Evolutionary conservation across 2,888 invertebrate genomes (phyloP), one percentile per base, ranked within the genome.

Genomic region (Microctonus hyperodae): DNA sequence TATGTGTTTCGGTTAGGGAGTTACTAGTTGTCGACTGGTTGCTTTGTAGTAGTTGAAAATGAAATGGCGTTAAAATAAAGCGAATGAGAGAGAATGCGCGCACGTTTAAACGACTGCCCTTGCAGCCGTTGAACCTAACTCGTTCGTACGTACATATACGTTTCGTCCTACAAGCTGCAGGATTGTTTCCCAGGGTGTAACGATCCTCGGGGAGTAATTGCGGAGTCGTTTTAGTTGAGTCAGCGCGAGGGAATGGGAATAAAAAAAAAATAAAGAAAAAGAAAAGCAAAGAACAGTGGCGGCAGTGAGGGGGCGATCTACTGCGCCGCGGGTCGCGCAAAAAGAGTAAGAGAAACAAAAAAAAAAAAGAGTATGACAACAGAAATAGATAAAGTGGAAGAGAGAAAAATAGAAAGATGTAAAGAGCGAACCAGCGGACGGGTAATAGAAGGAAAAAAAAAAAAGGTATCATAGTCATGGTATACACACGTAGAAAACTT

Each of bases 171-270:
- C 71, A 73, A 67, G 69, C 67, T 68, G 71, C 73, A 72, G 76
- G 74, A 78, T 79, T 79, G 79, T 80, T 81, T 81, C 75, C 76
- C 75, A 72, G 74, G 74, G 75, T 76, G 78, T 78, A 81, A 78
- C 79, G 77, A 80, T 80, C 78, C 78, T 74, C 72, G 64, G 75
- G 76, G 79, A 80, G 79, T 81, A 81, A 81, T 81, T 80, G 80
- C 79, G 73, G 74, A 75, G 77, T 79, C 76, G 79, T 79, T 78
- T 78, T 73, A 76, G 79, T 75, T 73, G 80, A 80, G 76, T 80
- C 79, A 80, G 79, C 81, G 73, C 70, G 74, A 73, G 74, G 71
- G 71, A 74, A 73, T 71, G 72, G 68, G 73, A 61, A 73, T 57
- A 33, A 64, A 56, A 63, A 65, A 53, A 67, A 65, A 68, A 70